Evolutionary conservation across 2,113 vertebrate species (phyloP).

Genomic region (Melanerpes formicivorus): DNA sequence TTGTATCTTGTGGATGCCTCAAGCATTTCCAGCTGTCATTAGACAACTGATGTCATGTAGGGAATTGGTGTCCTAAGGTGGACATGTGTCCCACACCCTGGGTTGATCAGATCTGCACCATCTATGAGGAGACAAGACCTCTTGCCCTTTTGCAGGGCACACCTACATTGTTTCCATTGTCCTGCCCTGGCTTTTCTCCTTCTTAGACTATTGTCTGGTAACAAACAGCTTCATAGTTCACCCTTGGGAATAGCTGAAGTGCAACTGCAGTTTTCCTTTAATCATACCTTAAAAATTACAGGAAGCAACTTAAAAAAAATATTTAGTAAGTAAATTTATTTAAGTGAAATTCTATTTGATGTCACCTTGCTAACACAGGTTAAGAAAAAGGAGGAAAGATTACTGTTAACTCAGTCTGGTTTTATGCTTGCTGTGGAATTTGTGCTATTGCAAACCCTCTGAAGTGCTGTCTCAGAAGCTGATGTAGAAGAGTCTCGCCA

Average conservation of each 20-base stretch:
- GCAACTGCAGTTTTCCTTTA: neutral
- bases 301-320: neutral
- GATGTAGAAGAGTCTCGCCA: conserved; percentile 40
- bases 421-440: conserved; percentile 46
- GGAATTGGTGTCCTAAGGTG: neutral
- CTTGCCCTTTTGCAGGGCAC: fast-evolving
- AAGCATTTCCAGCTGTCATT: neutral
- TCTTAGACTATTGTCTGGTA: neutral
- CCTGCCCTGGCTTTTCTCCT: neutral
- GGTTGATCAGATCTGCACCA: fast-evolving
- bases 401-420: neutral
- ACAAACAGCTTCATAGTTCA: neutral
- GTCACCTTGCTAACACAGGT: neutral
- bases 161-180: neutral
- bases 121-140: neutral
- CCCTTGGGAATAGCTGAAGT: neutral
- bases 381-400: conserved; percentile 26
- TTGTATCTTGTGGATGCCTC: neutral
- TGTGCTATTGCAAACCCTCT: conserved; percentile 41
- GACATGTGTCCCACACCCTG: fast-evolving
- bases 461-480: conserved; percentile 58
- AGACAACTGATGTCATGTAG: neutral
- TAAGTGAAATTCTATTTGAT: neutral
- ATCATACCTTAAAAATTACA: neutral
- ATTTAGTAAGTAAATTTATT: neutral